Base-by-base conservation (phyloP, 2,888 invertebrate genomes). In the Anticlea derivata region DNA sequence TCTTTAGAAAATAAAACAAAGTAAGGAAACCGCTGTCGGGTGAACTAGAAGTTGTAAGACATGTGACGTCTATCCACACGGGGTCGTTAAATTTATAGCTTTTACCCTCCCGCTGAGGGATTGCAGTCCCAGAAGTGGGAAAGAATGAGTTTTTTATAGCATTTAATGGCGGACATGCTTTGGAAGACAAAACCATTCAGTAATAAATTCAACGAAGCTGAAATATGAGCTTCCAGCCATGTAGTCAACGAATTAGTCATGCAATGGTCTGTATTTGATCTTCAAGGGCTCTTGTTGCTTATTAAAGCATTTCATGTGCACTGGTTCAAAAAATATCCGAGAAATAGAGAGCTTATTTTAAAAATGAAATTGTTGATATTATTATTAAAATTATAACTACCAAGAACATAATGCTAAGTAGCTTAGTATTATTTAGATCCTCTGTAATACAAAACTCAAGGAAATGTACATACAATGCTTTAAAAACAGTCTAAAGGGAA, bases 251-350 rank as follows among this genome's bases (percentile, higher is more conserved):
- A 17, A 20, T 39, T 29, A 39, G 27, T 29, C 27, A 39, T 39
- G 27, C 39, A 39, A 27, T 39, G 39, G 37, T 35, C 33, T 50
- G 50, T 27, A 31, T 31, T 27, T 38, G 31, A 52, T 39, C 39
- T 39, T 10, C 24, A 41, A 54, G 20, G 35, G 40, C 45, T 37
- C 48, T 43, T 43, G 35, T 13, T 48, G 27, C 27, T 58, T 48
- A 55, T 52, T 52, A 58, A 53, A 55, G 40, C 37, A 45, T 30
- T 52, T 55, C 52, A 41, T 33, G 52, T 47, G 52, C 6, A 53
- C 50, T 48, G 52, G 31, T 34, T n/a, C 27, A 45, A 47, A 50
- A 52, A 52, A 54, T 49, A 48, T 35, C 39, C 10, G n/a, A n/a
- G n/a, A n/a, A n/a, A n/a, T n/a, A 7, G 43, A 38, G 5, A 29